phyloP scores from a whole-genome alignment of 2,888 invertebrate genomes.

The Agrochola circellaris region DNA sequence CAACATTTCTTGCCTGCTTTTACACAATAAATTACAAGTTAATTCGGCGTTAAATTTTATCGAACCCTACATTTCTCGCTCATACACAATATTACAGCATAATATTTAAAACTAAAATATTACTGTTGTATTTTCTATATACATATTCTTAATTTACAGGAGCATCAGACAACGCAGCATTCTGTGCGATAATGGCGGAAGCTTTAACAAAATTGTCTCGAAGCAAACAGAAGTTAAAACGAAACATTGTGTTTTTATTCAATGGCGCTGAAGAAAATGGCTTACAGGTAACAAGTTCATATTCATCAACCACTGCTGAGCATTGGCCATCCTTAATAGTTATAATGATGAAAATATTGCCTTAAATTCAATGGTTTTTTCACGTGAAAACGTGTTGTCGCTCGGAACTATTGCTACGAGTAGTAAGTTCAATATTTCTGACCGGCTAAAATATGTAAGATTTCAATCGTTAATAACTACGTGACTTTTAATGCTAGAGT shows the following conservation, averaged over 20 bases:
- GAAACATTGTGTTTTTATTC: slow-evolving; percentile 96
- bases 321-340: too few species aligned
- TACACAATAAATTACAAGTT: not conserved
- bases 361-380: too few species aligned
- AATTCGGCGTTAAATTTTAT: not conserved
- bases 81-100: not conserved
- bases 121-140: not conserved
- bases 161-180: slow-evolving; percentile 96
- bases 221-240: slow-evolving; percentile 89
- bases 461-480: too few species aligned
- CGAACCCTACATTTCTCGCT: not conserved
- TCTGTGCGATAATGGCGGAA: slow-evolving; percentile 96
- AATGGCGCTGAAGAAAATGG: slow-evolving; percentile 97
- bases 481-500: too few species aligned
- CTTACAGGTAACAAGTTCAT: slow-evolving; percentile 49
- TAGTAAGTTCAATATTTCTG: too few species aligned
- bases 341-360: too few species aligned
- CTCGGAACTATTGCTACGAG: too few species aligned
- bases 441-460: too few species aligned
- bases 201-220: slow-evolving; percentile 92
- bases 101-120: not conserved
- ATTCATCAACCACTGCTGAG: too few species aligned
- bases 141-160: slow-evolving; percentile 84
- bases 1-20: not conserved
- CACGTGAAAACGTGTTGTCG: too few species aligned